Conservation (phyloP, 2,888 invertebrate species). For the Coelogynopora nodosa region DNA sequence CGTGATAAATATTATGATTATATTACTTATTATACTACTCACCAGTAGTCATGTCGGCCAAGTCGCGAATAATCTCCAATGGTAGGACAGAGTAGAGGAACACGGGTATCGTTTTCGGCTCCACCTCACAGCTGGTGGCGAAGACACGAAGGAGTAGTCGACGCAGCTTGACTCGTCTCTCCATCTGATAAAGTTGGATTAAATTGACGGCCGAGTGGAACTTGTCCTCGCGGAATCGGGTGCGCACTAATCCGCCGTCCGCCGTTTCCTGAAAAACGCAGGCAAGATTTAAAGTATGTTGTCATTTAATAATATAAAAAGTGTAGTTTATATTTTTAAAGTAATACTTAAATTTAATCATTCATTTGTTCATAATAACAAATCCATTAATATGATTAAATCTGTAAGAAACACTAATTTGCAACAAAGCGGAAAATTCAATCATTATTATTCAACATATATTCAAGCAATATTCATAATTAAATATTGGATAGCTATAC, state of each 20-base stretch:
- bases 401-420: too few species aligned
- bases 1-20: too few species aligned
- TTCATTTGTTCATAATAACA: too few species aligned
- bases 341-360: too few species aligned
- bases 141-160: conserved; percentile 78
- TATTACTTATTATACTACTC: neutral
- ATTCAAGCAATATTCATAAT: too few species aligned
- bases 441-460: too few species aligned
- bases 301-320: neutral
- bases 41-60: conserved; percentile 48
- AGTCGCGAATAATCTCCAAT: conserved; percentile 77
- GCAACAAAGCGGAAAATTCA: too few species aligned
- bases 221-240: neutral
- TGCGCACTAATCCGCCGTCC: neutral
- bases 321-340: neutral
- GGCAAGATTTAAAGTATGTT: neutral
- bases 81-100: conserved; percentile 82
- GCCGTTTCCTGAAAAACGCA: neutral
- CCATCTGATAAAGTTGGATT: conserved; percentile 47
- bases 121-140: conserved; percentile 79
- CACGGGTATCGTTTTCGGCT: conserved; percentile 75
- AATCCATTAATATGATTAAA: too few species aligned
- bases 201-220: neutral
- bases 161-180: conserved; percentile 63
- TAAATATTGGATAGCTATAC: too few species aligned